Evolutionary conservation across 2,797 vertebrate genomes (phyloP).

Genomic region (Oryzias dopingdopingensis): DNA sequence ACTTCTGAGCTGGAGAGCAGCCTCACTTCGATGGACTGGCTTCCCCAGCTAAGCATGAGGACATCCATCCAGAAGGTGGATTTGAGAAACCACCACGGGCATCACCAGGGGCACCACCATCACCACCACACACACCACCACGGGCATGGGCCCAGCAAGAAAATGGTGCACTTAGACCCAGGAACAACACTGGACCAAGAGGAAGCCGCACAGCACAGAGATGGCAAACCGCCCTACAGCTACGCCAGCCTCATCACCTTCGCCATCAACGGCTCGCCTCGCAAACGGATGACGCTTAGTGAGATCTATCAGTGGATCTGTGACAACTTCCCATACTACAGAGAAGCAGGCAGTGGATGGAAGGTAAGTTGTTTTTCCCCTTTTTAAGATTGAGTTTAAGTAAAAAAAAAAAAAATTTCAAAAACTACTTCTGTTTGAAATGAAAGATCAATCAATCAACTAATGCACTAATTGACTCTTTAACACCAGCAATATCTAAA

Average conservation of each 20-base stretch:
- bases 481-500: no score
- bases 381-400: neutral
- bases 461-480: no score
- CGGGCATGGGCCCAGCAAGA: slow-evolving; percentile 74
- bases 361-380: slow-evolving; percentile 74
- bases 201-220: slow-evolving; percentile 83
- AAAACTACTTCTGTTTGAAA: no score
- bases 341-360: slow-evolving; percentile 87
- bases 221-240: slow-evolving; percentile 89
- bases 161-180: slow-evolving; percentile 77
- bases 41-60: slow-evolving; percentile 86
- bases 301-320: slow-evolving; percentile 93
- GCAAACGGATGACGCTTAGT: slow-evolving; percentile 88
- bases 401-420: no score
- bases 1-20: slow-evolving; percentile 90
- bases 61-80: slow-evolving; percentile 83
- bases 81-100: slow-evolving; percentile 67
- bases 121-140: slow-evolving; percentile 71
- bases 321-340: slow-evolving; percentile 89
- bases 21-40: slow-evolving; percentile 89
- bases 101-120: slow-evolving; percentile 73
- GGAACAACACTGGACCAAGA: slow-evolving; percentile 85
- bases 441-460: no score
- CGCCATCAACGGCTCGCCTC: slow-evolving; percentile 86
- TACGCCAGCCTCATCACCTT: slow-evolving; percentile 90